Conservation (phyloP, 2,797 vertebrate genomes). For the Xiphorhynchus erythropygius region DNA sequence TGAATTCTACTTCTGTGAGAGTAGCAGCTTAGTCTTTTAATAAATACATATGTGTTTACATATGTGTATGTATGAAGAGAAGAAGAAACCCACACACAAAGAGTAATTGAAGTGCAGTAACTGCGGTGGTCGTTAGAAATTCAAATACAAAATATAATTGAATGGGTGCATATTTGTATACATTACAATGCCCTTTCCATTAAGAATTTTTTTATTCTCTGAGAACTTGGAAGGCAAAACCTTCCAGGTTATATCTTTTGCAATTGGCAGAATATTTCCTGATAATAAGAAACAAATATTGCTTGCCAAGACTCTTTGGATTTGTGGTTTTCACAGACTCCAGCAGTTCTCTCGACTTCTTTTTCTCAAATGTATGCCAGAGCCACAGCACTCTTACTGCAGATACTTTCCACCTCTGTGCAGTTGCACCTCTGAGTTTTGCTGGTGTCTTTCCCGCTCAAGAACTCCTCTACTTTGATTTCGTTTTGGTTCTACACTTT, state of each 20-base stretch:
- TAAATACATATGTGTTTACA: not conserved
- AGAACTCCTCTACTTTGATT: not conserved
- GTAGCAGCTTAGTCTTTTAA: not conserved
- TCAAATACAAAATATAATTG: not conserved
- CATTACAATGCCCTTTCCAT: not conserved
- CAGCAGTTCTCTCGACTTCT: not conserved
- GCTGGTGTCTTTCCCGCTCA: not conserved
- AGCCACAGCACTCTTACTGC: not conserved
- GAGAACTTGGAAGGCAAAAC: not conserved
- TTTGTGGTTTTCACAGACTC: not conserved
- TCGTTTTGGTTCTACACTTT: not conserved
- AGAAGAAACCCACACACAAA: not conserved
- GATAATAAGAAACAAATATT: not conserved
- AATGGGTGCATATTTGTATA: accelerated
- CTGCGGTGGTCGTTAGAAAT: not conserved
- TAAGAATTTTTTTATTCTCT: not conserved
- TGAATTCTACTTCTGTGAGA: not conserved
- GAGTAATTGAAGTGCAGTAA: not conserved
- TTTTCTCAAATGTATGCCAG: not conserved
- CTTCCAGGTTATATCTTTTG: not conserved
- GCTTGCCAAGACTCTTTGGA: not conserved
- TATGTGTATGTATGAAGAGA: not conserved
- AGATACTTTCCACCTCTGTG: not conserved
- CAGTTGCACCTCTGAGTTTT: not conserved
- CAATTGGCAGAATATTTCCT: not conserved